Base-by-base conservation (phyloP, 2,113 vertebrate genomes). In the Amblyornis subalaris region DNA sequence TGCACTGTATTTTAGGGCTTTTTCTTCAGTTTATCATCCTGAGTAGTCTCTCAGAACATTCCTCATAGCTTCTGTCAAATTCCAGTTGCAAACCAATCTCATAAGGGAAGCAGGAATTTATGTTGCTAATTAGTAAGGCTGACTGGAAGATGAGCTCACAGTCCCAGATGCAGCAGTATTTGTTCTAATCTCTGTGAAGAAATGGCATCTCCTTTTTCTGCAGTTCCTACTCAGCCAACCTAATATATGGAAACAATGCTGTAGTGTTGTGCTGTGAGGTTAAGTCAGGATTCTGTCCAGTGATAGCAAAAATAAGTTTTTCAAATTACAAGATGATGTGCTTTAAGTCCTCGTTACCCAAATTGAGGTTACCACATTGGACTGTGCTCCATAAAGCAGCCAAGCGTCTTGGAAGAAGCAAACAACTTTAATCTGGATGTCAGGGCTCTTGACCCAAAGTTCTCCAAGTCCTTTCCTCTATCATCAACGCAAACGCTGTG, bases 61-160 rank as follows among this genome's bases (percentile, higher is more conserved):
- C 40, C 29, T 72, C 45, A 60, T 25, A 80, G 12, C 50, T 85
- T 92, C 72, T 88, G 57, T 84, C 79, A 90, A 88, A 90, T 79
- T 88, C 54, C n/a, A 42, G 64, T 73, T 89, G 50, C 74, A 90
- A 94, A 77, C 51, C 58, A 62, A 40, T 80, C 47, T 77, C 50
- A 44, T 64, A 92, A 42, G 55, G 28, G 58, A 89, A 67, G 47
- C 28, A 69, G 58, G 12, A 96, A 44, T 83, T 95, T 89, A 62
- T 60, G 50, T 61, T 88, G 74, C 36, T 97, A 87, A 95, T 96
- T 94, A 92, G 81, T 82, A 64, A 81, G 75, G n/a, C 45, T 58
- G 84, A 36, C 20, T 36, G 1, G 3, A 85, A 95, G 72, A 91
- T 76, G 71, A 95, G n/a, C 57, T 93, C 50, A 53, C 55, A 67